A percentile compares a stretch with the other conserved stretches of the same genome.
phyloP scores from a whole-genome alignment of 2,113 vertebrate species.

The Morone saxatilis region DNA sequence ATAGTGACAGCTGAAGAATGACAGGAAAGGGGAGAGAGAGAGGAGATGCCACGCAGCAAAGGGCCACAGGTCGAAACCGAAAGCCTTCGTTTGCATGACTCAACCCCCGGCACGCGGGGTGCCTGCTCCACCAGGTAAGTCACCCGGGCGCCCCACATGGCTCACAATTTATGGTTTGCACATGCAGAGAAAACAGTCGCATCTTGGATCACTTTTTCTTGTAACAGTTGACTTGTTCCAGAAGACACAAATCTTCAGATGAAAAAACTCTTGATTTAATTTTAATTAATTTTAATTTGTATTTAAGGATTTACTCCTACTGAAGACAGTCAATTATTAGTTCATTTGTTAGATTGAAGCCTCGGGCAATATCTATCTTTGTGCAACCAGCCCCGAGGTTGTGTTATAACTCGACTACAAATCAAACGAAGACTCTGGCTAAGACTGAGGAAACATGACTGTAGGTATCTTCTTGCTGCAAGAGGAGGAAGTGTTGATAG shows the following conservation, averaged over 20 bases:
- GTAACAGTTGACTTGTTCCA: not conserved
- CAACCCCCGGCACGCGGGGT: too few species aligned
- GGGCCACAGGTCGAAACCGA: too few species aligned
- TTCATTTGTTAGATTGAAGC: not conserved
- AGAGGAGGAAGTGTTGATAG: conserved; percentile 52
- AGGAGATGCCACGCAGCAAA: too few species aligned
- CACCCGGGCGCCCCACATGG: too few species aligned
- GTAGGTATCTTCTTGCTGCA: conserved; percentile 16
- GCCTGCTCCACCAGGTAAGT: too few species aligned
- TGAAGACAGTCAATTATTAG: not conserved
- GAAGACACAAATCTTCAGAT: not conserved
- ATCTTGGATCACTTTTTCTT: not conserved
- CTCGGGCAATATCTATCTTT: conserved; percentile 19
- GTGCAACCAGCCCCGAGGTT: not conserved
- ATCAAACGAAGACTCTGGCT: not conserved
- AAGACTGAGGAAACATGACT: conserved; percentile 9
- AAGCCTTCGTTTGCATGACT: too few species aligned
- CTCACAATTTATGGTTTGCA: conserved; percentile 6
- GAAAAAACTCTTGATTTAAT: not conserved
- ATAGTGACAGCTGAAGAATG: too few species aligned
- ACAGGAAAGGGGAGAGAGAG: too few species aligned
- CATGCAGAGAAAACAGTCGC: not conserved
- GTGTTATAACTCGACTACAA: conserved; percentile 14
- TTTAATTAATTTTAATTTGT: not conserved
- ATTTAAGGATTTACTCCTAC: not conserved